Conservation (phyloP, 2,888 invertebrate species). For the Blastobasis lacticolella region DNA sequence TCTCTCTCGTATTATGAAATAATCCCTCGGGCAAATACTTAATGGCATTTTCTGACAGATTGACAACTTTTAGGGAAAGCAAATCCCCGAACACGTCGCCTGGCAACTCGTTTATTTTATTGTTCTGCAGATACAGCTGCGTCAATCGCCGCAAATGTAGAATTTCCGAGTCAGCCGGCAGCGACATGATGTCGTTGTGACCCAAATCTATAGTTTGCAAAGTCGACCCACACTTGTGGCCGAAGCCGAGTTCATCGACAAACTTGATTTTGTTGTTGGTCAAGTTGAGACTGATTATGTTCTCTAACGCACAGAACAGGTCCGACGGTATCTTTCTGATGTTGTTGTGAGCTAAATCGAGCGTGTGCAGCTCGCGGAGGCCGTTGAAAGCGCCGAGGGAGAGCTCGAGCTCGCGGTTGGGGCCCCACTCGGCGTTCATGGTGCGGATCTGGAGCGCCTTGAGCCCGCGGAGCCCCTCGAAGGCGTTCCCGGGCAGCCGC, state of each 20-base stretch:
- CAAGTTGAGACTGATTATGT: slow-evolving; percentile 87
- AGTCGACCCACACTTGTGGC: slow-evolving; percentile 77
- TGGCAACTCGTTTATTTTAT: slow-evolving; percentile 85
- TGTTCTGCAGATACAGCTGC: slow-evolving; percentile 86
- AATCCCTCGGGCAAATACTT: slow-evolving; percentile 86
- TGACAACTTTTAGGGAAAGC: slow-evolving; percentile 84
- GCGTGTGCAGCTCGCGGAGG: slow-evolving; percentile 82
- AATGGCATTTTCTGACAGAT: slow-evolving; percentile 90
- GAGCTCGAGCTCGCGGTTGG: slow-evolving; percentile 81
- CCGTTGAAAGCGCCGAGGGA: slow-evolving; percentile 82
- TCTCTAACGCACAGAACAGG: slow-evolving; percentile 85
- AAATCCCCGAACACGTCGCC: slow-evolving; percentile 86
- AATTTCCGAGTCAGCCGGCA: slow-evolving; percentile 85
- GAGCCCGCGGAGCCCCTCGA: slow-evolving; percentile 86
- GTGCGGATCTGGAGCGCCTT: slow-evolving; percentile 86
- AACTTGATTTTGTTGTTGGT: slow-evolving; percentile 88
- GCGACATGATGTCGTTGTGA: slow-evolving; percentile 82
- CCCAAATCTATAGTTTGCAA: slow-evolving; percentile 87
- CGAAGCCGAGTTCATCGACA: slow-evolving; percentile 84
- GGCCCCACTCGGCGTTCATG: slow-evolving; percentile 85
- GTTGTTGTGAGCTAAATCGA: slow-evolving; percentile 88
- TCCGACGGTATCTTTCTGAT: slow-evolving; percentile 85
- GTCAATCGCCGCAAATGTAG: slow-evolving; percentile 85
- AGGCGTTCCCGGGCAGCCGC: slow-evolving; percentile 82
- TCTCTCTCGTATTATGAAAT: slow-evolving; percentile 86